Base-by-base conservation (phyloP, 2,113 vertebrate genomes). In the Corythoichthys intestinalis region DNA sequence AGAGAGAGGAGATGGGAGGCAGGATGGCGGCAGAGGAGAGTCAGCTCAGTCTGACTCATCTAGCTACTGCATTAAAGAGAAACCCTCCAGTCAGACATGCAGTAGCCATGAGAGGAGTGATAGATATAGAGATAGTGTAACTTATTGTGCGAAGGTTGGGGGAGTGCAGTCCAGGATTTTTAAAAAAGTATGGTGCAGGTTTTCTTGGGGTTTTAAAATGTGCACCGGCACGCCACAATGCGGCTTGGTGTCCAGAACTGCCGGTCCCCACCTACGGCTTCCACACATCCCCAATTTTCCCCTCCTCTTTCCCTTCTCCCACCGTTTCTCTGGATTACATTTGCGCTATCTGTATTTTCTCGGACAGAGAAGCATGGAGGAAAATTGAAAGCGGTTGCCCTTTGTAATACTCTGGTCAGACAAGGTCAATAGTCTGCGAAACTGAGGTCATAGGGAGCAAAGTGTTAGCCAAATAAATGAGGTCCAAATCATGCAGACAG, bases 211-310 rank as follows among this genome's bases (percentile, higher is more conserved):
- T 76, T 87, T 91, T 91, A 87, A 92, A 91, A 92, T 92, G 92
- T 93, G 91, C 91, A 85, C 78, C 73, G 84, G 84, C 91, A 91
- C 88, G 90, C 89, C 88, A 92, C 90, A 91, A 90, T 92, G 91
- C 90, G 85, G 91, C 75, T 90, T 68, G 68, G 77, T 82, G 86
- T 88, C 87, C 84, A 76, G 84, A 86, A 80, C 83, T 82, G 80
- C 79, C 52, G 71, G 73, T 82, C 66, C 79, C 77, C 69, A 73
- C 69, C 80, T 78, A 72, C 60, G 10, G 73, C 72, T 52, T 72
- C 61, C 70, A 65, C 35, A 14, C 80, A 65, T 20, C 57, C 13
- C 39, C 62, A 50, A 48, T 10, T 34, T 13, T 8, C 50, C 47
- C 35, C 12, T 38, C 69, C 71, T 47, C 70, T 66, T 59, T 66